Base-by-base conservation (phyloP, 2,888 invertebrate species). In the Laothoe populi region DNA sequence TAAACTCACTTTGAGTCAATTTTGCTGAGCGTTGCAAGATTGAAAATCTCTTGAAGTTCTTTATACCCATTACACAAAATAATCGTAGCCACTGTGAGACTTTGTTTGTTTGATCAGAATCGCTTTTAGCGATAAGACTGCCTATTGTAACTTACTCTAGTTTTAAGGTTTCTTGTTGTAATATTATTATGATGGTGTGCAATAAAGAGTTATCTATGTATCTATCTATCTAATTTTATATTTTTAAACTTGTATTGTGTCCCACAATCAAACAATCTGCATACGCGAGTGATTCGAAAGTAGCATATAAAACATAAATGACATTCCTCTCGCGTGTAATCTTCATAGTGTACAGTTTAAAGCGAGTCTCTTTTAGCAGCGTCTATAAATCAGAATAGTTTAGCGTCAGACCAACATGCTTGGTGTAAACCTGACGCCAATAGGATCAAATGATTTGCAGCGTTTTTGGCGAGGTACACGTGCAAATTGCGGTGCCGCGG, bases 361-460 rank as follows among this genome's bases (percentile, higher is more conserved):
- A 59, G n/a, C 23, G 35, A 53, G 49, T 49, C 49, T 42, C 57
- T 40, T 57, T 60, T 57, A 57, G 63, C 46, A 57, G 38, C 44
- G 42, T 26, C 16, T 44, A 63, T 63, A 63, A 63, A 63, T 63
- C 60, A 61, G 63, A 35, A 48, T 60, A 61, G 26, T 61, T 66
- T 66, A 65, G 65, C 62, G 69, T 66, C 61, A 71, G 66, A 66
- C 57, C 66, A 66, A 59, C 53, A 62, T 65, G 61, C 64, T 70
- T 65, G 59, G 26, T 53, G 72, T 64, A 67, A 68, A 75, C 77
- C 68, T 65, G 65, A 66, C 70, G 70, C 70, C 71, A 71, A 74
- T 70, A 69, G 78, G 79, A 82, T 81, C 82, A 78, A 79, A 78
- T 79, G 79, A 78, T 82, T 78, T 73, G 71, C 73, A 64, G 71